Evolutionary conservation across 2,113 vertebrate genomes (phyloP).

Genomic region (Sceloporus undulatus): DNA sequence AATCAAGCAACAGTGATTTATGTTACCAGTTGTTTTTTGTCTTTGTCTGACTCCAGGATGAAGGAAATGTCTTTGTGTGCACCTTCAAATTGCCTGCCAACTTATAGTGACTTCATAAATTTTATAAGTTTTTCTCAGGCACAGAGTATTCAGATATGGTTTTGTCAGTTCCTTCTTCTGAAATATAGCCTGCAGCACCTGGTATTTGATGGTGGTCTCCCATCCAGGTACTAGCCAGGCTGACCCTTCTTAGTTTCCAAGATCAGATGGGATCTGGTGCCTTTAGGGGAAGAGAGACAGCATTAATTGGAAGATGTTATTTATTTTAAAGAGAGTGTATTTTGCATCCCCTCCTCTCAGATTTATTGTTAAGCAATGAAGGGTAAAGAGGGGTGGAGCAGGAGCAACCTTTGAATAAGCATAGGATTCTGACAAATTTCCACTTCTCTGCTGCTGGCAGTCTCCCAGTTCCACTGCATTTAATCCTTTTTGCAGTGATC

Average conservation of each 20-base stretch:
- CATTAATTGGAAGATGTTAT: not conserved
- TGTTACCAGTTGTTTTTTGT: not conserved
- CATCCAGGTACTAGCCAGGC: not conserved
- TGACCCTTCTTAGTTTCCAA: too few relatives aligned
- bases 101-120: too few relatives aligned
- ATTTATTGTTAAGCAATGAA: not conserved
- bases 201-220: not conserved
- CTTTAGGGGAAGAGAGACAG: not conserved
- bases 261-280: not conserved
- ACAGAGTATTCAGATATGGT: too few relatives aligned
- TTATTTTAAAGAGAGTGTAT: not conserved
- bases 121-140: too few relatives aligned
- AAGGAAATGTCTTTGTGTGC: too few relatives aligned
- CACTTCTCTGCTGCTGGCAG: not conserved
- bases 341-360: not conserved
- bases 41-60: too few relatives aligned
- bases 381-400: too few relatives aligned
- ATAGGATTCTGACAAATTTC: not conserved
- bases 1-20: not conserved
- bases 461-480: not conserved
- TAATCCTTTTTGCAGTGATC: not conserved
- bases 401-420: too few relatives aligned
- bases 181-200: too few relatives aligned
- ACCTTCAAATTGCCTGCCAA: too few relatives aligned
- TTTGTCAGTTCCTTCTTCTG: too few relatives aligned